Conservation (phyloP, 2,888 invertebrate species). For the Ochropacha duplaris region DNA sequence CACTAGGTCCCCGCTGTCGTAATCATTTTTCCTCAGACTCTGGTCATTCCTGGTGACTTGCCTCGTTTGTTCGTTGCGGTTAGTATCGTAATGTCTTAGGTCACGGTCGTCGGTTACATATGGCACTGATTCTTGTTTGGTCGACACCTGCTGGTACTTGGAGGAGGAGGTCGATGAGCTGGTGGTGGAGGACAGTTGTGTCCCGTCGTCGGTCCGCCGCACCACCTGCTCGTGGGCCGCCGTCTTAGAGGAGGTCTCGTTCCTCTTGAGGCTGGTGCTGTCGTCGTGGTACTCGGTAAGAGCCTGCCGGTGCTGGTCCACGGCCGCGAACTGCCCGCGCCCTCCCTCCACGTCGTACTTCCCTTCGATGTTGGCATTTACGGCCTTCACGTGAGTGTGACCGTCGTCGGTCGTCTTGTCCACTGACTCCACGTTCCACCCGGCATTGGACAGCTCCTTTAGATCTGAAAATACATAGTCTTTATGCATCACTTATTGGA, state of each 20-base stretch:
- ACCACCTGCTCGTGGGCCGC: constrained; percentile 67
- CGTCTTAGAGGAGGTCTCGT: constrained; percentile 62
- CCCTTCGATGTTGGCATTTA: constrained; percentile 85
- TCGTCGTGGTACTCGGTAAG: constrained; percentile 71
- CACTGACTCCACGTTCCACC: constrained; percentile 87
- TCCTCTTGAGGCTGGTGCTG: constrained; percentile 65
- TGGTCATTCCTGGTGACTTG: constrained; percentile 30
- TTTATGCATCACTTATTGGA: not conserved
- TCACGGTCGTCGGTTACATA: constrained; percentile 55
- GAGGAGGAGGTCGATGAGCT: constrained; percentile 64
- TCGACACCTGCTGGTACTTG: constrained; percentile 61
- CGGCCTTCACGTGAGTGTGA: constrained; percentile 83
- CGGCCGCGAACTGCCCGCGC: constrained; percentile 85
- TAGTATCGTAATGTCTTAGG: constrained; percentile 44
- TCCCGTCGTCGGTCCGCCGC: constrained; percentile 68
- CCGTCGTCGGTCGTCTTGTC: constrained; percentile 85
- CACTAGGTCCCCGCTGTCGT: constrained; percentile 73
- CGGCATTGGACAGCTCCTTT: constrained; percentile 79
- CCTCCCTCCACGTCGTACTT: constrained; percentile 85
- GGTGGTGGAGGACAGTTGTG: constrained; percentile 60
- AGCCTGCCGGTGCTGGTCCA: constrained; percentile 83
- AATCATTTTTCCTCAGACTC: constrained; percentile 39
- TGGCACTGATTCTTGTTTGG: constrained; percentile 64
- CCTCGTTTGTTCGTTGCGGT: constrained; percentile 38
- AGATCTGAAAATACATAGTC: constrained; percentile 62